These are phyloP conservation scores for Sebastes iracundus DNA, from an alignment of 2,797 vertebrate genomes.

Conservation along the genomic window DNA sequence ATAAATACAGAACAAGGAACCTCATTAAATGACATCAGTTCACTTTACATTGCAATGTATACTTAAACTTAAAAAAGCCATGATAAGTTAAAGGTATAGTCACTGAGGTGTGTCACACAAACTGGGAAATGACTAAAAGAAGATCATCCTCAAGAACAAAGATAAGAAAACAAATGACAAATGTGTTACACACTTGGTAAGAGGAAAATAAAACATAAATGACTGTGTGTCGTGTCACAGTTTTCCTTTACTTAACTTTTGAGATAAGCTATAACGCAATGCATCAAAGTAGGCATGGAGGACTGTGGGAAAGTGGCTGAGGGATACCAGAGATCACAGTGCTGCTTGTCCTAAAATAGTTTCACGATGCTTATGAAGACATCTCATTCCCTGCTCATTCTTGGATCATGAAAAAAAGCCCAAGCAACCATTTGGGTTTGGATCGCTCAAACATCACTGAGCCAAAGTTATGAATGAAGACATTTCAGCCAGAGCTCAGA, in stretches of 20 bases:
- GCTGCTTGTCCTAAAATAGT: slow-evolving; percentile 50
- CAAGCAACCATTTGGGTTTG: slow-evolving; percentile 52
- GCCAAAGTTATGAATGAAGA: slow-evolving; percentile 61
- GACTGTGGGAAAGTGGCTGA: slow-evolving; percentile 56
- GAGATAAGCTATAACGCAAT: slow-evolving; percentile 23
- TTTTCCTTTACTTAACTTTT: background rate
- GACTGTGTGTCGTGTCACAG: background rate
- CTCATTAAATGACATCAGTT: background rate
- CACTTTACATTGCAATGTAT: background rate
- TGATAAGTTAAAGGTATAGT: background rate
- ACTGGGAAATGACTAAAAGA: background rate
- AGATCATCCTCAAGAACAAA: background rate
- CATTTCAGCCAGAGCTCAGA: slow-evolving; percentile 22
- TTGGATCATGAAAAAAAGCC: slow-evolving; percentile 31
- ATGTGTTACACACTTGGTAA: background rate
- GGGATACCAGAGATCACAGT: slow-evolving; percentile 44
- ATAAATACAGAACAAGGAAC: background rate
- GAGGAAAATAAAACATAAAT: background rate
- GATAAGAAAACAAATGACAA: background rate
- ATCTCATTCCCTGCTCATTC: slow-evolving; percentile 37
- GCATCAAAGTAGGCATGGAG: slow-evolving; percentile 2
- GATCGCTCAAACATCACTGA: slow-evolving; percentile 23
- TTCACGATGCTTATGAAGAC: slow-evolving; percentile 41
- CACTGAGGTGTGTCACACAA: background rate
- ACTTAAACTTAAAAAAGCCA: background rate